Conservation (phyloP, 1,140 invertebrate species). For the Penaeus japonicus region DNA sequence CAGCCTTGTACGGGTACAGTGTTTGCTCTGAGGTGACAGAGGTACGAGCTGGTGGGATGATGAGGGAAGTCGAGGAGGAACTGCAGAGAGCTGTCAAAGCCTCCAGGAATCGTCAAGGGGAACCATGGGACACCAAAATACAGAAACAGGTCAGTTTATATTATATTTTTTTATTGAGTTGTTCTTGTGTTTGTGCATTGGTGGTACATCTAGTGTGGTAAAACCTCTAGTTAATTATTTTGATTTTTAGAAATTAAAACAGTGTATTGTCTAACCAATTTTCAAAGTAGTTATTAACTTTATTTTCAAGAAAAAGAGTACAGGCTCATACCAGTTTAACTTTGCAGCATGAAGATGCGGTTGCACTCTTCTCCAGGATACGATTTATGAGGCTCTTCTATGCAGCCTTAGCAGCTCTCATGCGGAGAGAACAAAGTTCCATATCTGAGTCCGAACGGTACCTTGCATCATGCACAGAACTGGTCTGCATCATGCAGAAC, state of each 20-base stretch:
- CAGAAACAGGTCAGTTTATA: slow-evolving; percentile 61
- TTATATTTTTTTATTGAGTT: slow-evolving; percentile 39
- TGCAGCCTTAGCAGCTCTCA: slow-evolving; percentile 77
- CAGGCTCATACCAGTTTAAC: neutral
- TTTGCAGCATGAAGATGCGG: slow-evolving; percentile 64
- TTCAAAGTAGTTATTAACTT: too few relatives aligned
- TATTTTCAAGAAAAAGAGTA: too few relatives aligned
- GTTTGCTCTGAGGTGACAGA: slow-evolving; percentile 85
- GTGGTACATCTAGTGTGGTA: neutral
- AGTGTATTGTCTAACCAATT: too few relatives aligned
- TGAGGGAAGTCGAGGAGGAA: slow-evolving; percentile 93
- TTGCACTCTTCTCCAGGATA: slow-evolving; percentile 80
- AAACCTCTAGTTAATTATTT: neutral
- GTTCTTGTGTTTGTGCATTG: neutral
- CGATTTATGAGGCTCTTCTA: slow-evolving; percentile 87
- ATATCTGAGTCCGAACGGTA: slow-evolving; percentile 74
- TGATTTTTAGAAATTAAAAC: too few relatives aligned
- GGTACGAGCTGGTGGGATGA: slow-evolving; percentile 79
- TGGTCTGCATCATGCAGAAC: slow-evolving; percentile 80
- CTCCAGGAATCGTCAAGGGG: slow-evolving; percentile 62
- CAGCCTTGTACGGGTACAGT: slow-evolving; percentile 90
- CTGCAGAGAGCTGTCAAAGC: slow-evolving; percentile 71
- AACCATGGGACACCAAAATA: slow-evolving; percentile 62
- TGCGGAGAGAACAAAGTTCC: slow-evolving; percentile 69
- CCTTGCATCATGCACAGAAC: slow-evolving; percentile 75